Evolutionary conservation across 2,888 invertebrate genomes (phyloP).

Genomic region (Yponomeuta evonymella): DNA sequence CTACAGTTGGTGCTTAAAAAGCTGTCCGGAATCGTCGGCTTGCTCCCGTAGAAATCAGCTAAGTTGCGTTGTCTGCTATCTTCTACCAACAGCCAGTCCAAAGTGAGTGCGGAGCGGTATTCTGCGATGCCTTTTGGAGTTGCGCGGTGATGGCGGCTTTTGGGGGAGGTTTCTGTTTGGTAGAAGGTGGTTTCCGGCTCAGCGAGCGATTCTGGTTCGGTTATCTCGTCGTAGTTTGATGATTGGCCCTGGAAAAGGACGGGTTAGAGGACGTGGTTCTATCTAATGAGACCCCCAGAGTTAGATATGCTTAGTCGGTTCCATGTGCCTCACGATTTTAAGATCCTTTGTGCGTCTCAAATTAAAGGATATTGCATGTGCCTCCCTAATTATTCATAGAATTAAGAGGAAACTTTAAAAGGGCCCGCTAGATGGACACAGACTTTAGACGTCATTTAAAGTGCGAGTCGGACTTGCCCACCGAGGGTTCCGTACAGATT

Average conservation of each 20-base stretch:
- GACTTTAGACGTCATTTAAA: too few species aligned
- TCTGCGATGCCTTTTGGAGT: constrained; percentile 40
- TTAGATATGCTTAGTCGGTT: too few species aligned
- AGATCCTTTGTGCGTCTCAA: too few species aligned
- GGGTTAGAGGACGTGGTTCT: not conserved
- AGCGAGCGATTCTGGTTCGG: not conserved
- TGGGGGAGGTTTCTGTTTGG: not conserved
- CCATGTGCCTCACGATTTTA: too few species aligned
- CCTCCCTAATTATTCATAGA: too few species aligned
- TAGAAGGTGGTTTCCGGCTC: not conserved
- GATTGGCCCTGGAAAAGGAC: not conserved
- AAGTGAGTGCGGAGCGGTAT: constrained; percentile 52
- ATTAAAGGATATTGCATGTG: too few species aligned
- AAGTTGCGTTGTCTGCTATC: constrained; percentile 52
- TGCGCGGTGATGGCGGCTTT: not conserved
- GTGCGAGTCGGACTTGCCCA: too few species aligned
- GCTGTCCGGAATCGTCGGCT: constrained; percentile 34
- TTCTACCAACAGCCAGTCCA: constrained; percentile 60
- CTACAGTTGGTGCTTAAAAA: constrained; percentile 46
- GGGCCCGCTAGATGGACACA: too few species aligned
- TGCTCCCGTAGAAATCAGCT: constrained; percentile 47
- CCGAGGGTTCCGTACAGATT: too few species aligned
- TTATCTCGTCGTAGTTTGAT: not conserved
- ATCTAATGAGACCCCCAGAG: too few species aligned
- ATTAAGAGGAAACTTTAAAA: too few species aligned